Conservation (phyloP, 2,113 vertebrate species). For the Eudyptes chrysolophus region DNA sequence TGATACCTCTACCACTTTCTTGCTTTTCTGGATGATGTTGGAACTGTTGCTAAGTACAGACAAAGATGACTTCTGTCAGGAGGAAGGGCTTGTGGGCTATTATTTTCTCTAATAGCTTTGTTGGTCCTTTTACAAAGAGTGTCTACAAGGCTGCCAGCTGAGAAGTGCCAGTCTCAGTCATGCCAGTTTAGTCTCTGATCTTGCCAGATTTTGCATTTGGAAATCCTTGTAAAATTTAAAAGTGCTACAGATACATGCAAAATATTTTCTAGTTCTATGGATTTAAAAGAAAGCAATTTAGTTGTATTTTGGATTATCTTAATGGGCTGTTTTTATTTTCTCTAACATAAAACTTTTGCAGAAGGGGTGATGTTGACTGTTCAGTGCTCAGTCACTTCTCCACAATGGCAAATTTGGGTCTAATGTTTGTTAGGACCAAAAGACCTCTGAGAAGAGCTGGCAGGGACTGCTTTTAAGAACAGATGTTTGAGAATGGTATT, state of each 20-base stretch:
- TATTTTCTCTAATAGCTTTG: neutral
- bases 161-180: neutral
- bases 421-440: neutral
- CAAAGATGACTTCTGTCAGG: neutral
- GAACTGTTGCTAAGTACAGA: neutral
- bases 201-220: neutral
- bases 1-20: neutral
- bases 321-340: neutral
- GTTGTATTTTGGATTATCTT: neutral
- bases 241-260: neutral
- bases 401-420: neutral
- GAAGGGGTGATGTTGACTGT: neutral
- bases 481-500: neutral
- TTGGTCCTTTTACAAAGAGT: neutral
- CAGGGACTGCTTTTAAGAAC: neutral
- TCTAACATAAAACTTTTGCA: neutral
- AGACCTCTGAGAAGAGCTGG: neutral
- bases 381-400: neutral
- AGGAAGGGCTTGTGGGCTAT: neutral
- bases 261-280: neutral
- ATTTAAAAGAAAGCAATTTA: neutral
- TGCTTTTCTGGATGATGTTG: neutral
- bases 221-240: neutral
- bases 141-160: neutral
- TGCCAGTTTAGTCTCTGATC: neutral